Evolutionary conservation across 2,888 invertebrate species (phyloP), one percentile per base, ranked within the genome.

Genomic region (Tenthredo amoena): DNA sequence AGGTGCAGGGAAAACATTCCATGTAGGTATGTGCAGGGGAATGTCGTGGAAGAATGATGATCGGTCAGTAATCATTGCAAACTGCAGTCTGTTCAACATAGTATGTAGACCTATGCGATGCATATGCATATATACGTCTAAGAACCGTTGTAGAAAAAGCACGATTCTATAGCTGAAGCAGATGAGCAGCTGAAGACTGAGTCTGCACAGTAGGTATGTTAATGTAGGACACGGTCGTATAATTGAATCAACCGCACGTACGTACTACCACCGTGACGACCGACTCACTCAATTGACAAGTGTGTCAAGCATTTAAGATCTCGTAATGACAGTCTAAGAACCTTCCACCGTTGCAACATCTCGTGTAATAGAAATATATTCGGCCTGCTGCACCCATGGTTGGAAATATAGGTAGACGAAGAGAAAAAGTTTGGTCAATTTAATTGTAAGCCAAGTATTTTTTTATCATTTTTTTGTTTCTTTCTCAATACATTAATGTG

Each of bases 241-340:
- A 77, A 77, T 77, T 77, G 50, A 77, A 77, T 77, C 31, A 55
- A 77, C 50, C 77, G 47, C 47, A 77, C 34, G 77, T 50, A 76
- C 18, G 26, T 47, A 43, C 21, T 76, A 50, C 37, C 10, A 43
- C 40, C 4, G 21, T 10, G 21, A 21, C 43, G 40, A 74, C 43
- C 43, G 74, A 50, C 77, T 34, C 31, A 72, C 31, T 83, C 83
- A 83, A 86, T 86, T 72, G 68, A 74, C 43, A 65, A 58, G 81
- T 77, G 77, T 77, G 77, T 77, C 77, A 77, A 40, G 77, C 77
- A 77, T 77, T 77, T 7, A 50, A 77, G 50, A 77, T 77, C 77
- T 77, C 77, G 77, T 77, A 77, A 77, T 77, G 26, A 77, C 55
- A 18, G 77, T 50, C 77, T 77, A 21, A 72, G 77, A 77, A 77